Evolutionary conservation across 37 sponge, comb jelly and placozoan species (phyloP), one percentile per base, ranked within the genome.

Genomic region (Ianthella basta): DNA sequence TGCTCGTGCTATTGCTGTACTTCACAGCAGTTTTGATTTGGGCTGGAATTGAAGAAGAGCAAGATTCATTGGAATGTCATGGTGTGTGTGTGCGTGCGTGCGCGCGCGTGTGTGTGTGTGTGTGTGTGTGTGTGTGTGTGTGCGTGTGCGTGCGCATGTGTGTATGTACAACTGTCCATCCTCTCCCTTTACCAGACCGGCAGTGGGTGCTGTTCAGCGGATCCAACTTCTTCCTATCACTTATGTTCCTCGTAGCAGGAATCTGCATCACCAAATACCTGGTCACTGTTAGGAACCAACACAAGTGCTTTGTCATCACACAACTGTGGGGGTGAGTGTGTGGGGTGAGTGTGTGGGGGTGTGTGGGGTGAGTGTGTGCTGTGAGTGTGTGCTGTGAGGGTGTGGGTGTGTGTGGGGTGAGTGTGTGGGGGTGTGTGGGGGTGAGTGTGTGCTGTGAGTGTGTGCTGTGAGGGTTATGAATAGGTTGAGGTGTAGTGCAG

Each of bases 281-380:
- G 54, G 54, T 40, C 44, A 50, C 44, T 75, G 78, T 75, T 19
- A 39, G 15, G 38, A 75, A 75, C 53, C 37, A 41, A 10, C 32
- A 41, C 23, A 75, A 75, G 54, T 75, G n/a, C 38, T 40, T 75
- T 75, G 78, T 75, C 21, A 75, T 53, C 18, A 36, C 38, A 36
- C 93, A 93, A 59, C 65, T 93, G 4, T 86, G 84, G 85, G 90
- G 90, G 93, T 93, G 44, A 78, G 83, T 68, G 50, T 30, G 54
- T 32, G 60, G 32, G 54, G 16, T 80, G 19, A 55, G 56, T 56
- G 59, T 30, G 27, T 80, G 15, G 30, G 38, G 57, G 37, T 60
- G 38, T 81, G 63, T 25, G 38, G 57, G 35, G 72, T 29, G 56
- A 27, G 57, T 54, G 57, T 2, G 55, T 16, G 29, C 14, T 55